These are phyloP conservation scores for Strigamia crassipes DNA, from an alignment of 2,888 invertebrate species.

Conservation along the genomic window DNA sequence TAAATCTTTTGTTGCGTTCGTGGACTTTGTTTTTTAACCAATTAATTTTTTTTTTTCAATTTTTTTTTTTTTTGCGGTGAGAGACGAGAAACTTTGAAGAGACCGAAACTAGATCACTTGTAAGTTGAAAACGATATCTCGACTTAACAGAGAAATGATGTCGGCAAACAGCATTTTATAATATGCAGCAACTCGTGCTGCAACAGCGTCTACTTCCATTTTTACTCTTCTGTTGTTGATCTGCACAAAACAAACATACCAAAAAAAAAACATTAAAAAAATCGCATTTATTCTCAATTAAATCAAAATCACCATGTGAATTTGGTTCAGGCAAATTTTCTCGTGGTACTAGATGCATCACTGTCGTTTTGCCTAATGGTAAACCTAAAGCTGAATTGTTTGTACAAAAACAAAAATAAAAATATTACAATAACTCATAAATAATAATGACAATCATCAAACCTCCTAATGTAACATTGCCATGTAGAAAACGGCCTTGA, in stretches of 20 bases:
- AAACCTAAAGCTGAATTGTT: constrained; percentile 90
- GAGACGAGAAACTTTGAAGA: constrained; percentile 18
- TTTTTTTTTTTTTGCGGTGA: neutral
- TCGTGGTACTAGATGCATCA: constrained; percentile 99
- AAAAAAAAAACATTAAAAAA: constrained; percentile 44
- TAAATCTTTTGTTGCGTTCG: constrained; percentile 32
- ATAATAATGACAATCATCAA: constrained; percentile 49
- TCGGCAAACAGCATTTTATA: constrained; percentile 64
- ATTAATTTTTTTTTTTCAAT: neutral
- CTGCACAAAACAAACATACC: constrained; percentile 67
- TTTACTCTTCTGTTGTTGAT: constrained; percentile 95
- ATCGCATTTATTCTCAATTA: constrained; percentile 13
- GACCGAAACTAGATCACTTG: constrained; percentile 38
- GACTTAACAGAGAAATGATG: neutral
- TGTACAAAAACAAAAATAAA: constrained; percentile 50
- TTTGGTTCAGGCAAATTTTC: constrained; percentile 99
- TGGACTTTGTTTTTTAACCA: neutral
- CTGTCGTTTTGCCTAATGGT: constrained; percentile 96
- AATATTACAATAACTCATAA: neutral
- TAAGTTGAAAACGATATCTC: neutral
- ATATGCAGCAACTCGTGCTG: constrained; percentile 89
- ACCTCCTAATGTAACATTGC: constrained; percentile 93
- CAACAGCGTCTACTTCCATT: constrained; percentile 93
- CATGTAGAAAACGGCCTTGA: constrained; percentile 99
- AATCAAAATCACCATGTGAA: constrained; percentile 75